phyloP scores from a whole-genome alignment of 2,113 vertebrate species.

The Gymnobelideus leadbeateri region DNA sequence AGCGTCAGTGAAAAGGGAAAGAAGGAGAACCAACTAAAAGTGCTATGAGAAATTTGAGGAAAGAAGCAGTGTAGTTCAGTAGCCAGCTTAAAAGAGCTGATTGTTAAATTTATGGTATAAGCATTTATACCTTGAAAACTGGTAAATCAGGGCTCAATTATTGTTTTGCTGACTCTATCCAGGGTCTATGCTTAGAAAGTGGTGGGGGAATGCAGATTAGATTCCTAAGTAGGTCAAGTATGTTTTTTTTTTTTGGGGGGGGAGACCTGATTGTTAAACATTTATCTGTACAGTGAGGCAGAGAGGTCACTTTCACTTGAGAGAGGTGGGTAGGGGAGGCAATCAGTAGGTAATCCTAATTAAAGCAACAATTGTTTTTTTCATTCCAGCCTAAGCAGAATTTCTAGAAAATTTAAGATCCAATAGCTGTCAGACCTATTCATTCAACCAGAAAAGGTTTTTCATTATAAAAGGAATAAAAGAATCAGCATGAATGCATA shows the following conservation, averaged over 20 bases:
- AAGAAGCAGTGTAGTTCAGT: neutral
- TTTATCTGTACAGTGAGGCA: neutral
- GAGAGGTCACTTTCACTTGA: neutral
- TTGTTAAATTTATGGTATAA: neutral
- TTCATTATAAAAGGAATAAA: neutral
- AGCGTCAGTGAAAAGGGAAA: neutral
- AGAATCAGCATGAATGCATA: neutral
- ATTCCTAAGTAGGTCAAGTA: neutral
- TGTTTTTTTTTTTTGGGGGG: neutral
- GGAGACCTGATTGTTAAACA: neutral
- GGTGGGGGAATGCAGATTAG: neutral
- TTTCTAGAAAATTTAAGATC: neutral
- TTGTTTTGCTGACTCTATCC: neutral
- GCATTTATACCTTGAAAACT: neutral
- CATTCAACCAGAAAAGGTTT: neutral
- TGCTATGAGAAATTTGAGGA: neutral
- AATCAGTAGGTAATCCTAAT: neutral
- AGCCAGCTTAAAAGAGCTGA: neutral
- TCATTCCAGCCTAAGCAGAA: neutral
- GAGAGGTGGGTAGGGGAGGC: neutral
- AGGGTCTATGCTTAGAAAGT: neutral
- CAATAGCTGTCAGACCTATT: neutral
- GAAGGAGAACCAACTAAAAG: neutral
- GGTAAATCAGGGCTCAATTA: neutral
- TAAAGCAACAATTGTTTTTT: neutral